Base-by-base conservation (phyloP, 2,113 vertebrate genomes). In the Embiotoca jacksoni region DNA sequence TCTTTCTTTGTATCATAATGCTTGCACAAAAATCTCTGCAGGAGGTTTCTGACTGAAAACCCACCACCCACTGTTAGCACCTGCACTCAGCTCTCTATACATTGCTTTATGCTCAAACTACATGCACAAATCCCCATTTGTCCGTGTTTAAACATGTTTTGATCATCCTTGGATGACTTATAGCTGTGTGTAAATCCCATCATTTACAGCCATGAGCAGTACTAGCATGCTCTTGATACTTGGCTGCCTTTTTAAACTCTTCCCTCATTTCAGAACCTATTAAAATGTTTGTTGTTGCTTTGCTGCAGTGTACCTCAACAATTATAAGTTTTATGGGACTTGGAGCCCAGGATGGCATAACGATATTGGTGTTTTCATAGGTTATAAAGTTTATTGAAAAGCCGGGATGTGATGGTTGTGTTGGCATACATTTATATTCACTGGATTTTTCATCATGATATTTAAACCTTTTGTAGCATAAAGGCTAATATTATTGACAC, bases 101-200 rank as follows among this genome's bases (percentile, higher is more conserved):
- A 10, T 76, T 39, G 5, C 59, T 69, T 57, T 35, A 52, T 57
- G 23, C 31, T 44, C 15, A 11, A 41, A 4, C 23, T 6, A 23
- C 23, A 36, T 37, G 60, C 55, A 58, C 44, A 71, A 15, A 72
- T 59, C 44, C 53, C 30, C 13, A 13, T 54, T 23, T 41, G 37
- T 49, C 14, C 31, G 47, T 61, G 73, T 69, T 81, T 49, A 15
- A 69, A 81, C 59, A 50, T 68, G 69, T 66, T 81, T 72, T 78
- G 39, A 74, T 89, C 59, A 61, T 60, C 49, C 31, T 33, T 46
- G 59, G 39, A 78, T 88, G 74, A 71, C 52, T 66, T 63, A 15
- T 69, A 59, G 67, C 54, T 3, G 23, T n/a, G 16, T 63, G 23
- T 72, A 67, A 78, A 72, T 83, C 59, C 14, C 72, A 63, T 75